phyloP scores from a whole-genome alignment of 1,140 invertebrate species.

The Pristionchus pacificus region DNA sequence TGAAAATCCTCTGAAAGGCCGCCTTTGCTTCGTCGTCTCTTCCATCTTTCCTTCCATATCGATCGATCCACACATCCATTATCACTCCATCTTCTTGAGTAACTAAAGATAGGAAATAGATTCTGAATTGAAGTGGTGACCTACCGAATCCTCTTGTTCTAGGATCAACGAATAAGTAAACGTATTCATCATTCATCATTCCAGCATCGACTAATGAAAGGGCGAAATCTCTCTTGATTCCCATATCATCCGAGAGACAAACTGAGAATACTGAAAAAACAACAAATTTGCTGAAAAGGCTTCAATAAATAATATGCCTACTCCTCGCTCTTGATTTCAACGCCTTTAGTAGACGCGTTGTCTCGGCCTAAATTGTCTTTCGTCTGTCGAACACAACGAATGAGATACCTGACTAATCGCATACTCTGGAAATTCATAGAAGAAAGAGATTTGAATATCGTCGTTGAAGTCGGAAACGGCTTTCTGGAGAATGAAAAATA shows the following conservation, averaged over 20 bases:
- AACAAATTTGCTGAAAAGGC: too few species aligned
- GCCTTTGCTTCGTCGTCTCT: constrained; percentile 8
- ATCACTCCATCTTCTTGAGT: background rate
- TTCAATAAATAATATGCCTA: too few species aligned
- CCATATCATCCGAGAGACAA: background rate
- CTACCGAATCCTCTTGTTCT: background rate
- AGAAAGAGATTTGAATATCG: background rate
- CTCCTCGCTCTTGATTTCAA: background rate
- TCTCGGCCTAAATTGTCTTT: too few species aligned
- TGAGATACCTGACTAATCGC: background rate
- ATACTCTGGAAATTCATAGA: background rate
- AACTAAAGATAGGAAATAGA: constrained; percentile 4
- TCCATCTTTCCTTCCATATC: constrained; percentile 7
- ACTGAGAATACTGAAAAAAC: background rate
- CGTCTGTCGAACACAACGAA: background rate
- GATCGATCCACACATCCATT: constrained; percentile 15
- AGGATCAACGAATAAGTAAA: background rate
- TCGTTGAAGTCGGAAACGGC: background rate
- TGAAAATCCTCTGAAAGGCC: background rate
- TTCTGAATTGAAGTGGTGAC: constrained; percentile 8
- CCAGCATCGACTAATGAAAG: background rate
- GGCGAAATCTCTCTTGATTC: background rate
- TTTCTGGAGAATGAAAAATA: background rate
- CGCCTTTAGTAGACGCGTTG: background rate
- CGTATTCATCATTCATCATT: background rate